Evolutionary conservation across 2,888 invertebrate species (phyloP), one percentile per base, ranked within the genome.

Genomic region (Ennomos quercinarius): DNA sequence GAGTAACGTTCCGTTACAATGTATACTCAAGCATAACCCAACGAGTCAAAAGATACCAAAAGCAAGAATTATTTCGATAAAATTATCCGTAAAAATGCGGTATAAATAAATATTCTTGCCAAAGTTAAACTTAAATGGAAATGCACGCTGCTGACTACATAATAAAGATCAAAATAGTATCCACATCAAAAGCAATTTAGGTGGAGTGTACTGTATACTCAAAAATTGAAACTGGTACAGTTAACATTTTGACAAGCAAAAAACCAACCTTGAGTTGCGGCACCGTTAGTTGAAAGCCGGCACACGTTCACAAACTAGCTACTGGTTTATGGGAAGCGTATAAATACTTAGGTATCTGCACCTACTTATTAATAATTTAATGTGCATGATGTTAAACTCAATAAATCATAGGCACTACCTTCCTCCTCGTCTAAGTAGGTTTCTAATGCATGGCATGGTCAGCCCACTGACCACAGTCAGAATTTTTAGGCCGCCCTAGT

Each of bases 191-290:
- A 63, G 68, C 65, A 63, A 74, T 73, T 76, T 73, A 70, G 71
- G 71, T 77, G 78, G 76, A 71, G 70, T 73, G 77, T 70, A 66
- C 73, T 76, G 69, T 73, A 76, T 70, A 66, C 73, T 76, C 72
- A 67, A 73, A 72, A 79, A 80, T 82, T 81, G 78, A 76, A 68
- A 72, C 71, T 72, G 70, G 80, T 87, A 89, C 90, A 84, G 90
- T 89, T 89, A 90, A 73, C 69, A 70, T 81, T 86, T 87, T 83
- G 87, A 87, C 86, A 82, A 83, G 87, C 87, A 89, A 89, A 89
- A 90, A 87, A 72, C 76, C 74, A 79, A 75, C 75, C 73, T 79
- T 76, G 75, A 66, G 72, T 72, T 63, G 63, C 27, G 27, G 50
- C 67, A 81, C 87, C 87, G 89, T 89, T 88, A 89, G 51, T 45